Conservation (phyloP, 2,113 vertebrate genomes). For the Anguilla rostrata region DNA sequence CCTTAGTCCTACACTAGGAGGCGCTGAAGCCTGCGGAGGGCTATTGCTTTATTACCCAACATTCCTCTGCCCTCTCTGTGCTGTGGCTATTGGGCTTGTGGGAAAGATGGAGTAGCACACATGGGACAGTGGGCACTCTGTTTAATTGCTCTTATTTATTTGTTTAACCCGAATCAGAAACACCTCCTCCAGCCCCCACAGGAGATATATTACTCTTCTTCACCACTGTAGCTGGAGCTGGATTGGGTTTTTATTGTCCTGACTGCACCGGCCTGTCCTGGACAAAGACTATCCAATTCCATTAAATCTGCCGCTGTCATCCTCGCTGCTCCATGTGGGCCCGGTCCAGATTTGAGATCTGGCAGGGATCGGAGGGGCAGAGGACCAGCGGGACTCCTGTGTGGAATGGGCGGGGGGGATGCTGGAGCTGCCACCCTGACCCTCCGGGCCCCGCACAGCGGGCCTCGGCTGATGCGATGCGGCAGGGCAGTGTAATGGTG, state of each 20-base stretch:
- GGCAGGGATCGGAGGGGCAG: not conserved
- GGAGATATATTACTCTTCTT: slow-evolving; percentile 41
- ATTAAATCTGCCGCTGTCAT: slow-evolving; percentile 43
- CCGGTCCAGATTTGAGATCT: not conserved
- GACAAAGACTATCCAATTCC: slow-evolving; percentile 28
- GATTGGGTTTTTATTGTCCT: slow-evolving; percentile 38
- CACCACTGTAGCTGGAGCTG: not conserved
- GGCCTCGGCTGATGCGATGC: no score
- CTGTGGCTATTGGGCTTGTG: slow-evolving; percentile 16
- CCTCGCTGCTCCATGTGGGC: not conserved
- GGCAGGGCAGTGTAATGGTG: no score
- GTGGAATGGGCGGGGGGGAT: not conserved
- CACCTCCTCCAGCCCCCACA: not conserved
- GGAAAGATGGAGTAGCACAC: slow-evolving; percentile 13
- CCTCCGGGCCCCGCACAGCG: no score
- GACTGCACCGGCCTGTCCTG: slow-evolving; percentile 21
- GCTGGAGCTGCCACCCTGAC: not conserved
- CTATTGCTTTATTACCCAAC: not conserved
- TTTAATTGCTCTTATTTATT: slow-evolving; percentile 56
- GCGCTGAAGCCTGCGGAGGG: not conserved
- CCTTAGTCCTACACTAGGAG: not conserved
- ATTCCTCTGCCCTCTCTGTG: not conserved
- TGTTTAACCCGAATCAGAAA: slow-evolving; percentile 40
- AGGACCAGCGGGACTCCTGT: not conserved
- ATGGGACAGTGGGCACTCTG: slow-evolving; percentile 41